Evolutionary conservation across 2,113 vertebrate genomes (phyloP).

Genomic region (Echinops telfairi): DNA sequence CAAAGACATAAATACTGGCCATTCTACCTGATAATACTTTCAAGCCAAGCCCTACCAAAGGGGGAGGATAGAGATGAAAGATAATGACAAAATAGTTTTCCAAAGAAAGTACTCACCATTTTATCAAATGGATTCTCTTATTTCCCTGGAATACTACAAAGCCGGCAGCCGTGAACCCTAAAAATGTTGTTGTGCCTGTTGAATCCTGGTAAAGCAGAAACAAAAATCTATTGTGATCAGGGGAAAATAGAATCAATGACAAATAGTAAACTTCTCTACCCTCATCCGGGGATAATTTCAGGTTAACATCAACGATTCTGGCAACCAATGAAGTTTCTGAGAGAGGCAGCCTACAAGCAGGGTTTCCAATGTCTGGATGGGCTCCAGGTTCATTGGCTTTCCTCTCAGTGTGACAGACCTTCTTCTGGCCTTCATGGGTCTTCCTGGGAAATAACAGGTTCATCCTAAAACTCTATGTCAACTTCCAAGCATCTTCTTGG

Average conservation of each 20-base stretch:
- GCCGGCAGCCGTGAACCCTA: slow-evolving; percentile 97
- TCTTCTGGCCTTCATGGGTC: not conserved
- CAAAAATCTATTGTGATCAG: slow-evolving; percentile 33
- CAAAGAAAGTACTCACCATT: slow-evolving; percentile 91
- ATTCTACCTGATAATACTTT: not conserved
- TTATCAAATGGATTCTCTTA: slow-evolving; percentile 97
- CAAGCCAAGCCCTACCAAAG: slow-evolving; percentile 33
- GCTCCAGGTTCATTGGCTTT: not conserved
- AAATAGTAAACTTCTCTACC: not conserved
- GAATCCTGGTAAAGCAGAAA: slow-evolving; percentile 90
- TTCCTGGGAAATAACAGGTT: slow-evolving; percentile 12
- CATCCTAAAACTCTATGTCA: not conserved
- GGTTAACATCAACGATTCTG: not conserved
- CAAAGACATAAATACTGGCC: slow-evolving; percentile 10
- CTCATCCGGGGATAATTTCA: not conserved
- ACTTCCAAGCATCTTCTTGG: not conserved
- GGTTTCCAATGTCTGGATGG: not conserved
- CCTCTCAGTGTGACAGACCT: not conserved
- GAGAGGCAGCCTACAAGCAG: not conserved
- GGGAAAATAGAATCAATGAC: slow-evolving; percentile 41
- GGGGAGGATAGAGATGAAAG: not conserved
- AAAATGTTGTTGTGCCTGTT: slow-evolving; percentile 95
- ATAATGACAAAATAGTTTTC: slow-evolving; percentile 39
- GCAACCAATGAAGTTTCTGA: not conserved
- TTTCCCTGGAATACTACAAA: slow-evolving; percentile 99